phyloP scores from a whole-genome alignment of 2,797 vertebrate species.

The Rachycentron canadum region DNA sequence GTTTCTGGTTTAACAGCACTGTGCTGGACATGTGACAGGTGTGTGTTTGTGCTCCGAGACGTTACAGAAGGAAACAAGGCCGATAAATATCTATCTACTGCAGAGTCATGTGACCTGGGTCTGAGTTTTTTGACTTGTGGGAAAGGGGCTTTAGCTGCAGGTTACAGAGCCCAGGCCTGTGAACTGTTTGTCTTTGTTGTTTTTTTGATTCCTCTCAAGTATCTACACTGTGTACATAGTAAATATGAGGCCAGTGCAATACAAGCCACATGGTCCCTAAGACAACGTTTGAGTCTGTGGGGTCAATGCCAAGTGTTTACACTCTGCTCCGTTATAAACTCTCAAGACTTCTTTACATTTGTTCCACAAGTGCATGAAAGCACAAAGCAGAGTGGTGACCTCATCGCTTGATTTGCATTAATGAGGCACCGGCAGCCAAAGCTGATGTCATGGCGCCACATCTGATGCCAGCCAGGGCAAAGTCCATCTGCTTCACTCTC shows the following conservation, averaged over 20 bases:
- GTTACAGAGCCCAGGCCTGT: neutral
- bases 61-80: too few relatives aligned
- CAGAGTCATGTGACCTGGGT: too few relatives aligned
- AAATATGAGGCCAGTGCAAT: neutral
- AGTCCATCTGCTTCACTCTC: conserved; percentile 29
- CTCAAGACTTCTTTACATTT: neutral
- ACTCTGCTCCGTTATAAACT: neutral
- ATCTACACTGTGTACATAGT: neutral
- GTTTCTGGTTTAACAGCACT: too few relatives aligned
- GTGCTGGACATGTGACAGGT: too few relatives aligned
- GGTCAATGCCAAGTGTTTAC: neutral
- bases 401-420: conserved; percentile 31
- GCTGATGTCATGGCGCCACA: conserved; percentile 15
- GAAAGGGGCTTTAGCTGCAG: neutral
- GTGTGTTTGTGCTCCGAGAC: too few relatives aligned
- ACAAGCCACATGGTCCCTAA: neutral
- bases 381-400: neutral
- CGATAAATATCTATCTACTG: too few relatives aligned
- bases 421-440: conserved; percentile 3
- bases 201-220: neutral
- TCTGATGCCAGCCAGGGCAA: neutral
- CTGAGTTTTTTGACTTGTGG: too few relatives aligned
- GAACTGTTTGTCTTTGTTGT: neutral
- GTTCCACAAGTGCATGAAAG: conserved; percentile 3
- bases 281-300: neutral